Evolutionary conservation across 2,113 vertebrate genomes (phyloP).

Genomic region (Tretioscincus oriximinensis): DNA sequence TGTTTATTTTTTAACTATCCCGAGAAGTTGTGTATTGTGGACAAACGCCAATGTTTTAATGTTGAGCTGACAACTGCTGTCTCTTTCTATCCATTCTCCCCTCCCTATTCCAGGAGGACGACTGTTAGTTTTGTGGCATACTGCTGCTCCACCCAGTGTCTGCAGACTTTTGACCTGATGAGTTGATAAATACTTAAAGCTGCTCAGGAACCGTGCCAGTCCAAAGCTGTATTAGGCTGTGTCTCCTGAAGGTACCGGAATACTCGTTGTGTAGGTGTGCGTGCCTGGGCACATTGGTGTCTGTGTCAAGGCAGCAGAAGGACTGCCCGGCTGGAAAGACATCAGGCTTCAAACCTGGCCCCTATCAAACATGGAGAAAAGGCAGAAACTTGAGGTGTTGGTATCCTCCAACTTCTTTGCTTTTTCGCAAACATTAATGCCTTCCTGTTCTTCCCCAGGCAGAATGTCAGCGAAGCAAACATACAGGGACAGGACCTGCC

Average conservation of each 20-base stretch:
- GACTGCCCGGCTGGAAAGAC: constrained; percentile 45
- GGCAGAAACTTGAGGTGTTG: constrained; percentile 57
- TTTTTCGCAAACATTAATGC: constrained; percentile 55
- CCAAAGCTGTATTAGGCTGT: constrained; percentile 41
- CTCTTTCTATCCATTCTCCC: accelerated
- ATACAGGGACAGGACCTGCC: constrained; percentile 38
- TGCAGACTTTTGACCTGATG: constrained; percentile 91
- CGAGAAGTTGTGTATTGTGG: constrained; percentile 41
- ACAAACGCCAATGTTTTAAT: constrained; percentile 39
- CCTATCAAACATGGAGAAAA: constrained; percentile 47
- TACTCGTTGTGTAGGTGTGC: neutral
- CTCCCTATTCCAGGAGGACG: constrained; percentile 76
- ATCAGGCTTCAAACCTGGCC: constrained; percentile 39
- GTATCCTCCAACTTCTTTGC: constrained; percentile 40
- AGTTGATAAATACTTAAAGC: constrained; percentile 78
- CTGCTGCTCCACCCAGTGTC: constrained; percentile 94
- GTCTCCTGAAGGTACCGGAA: constrained; percentile 46
- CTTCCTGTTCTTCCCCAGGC: constrained; percentile 50
- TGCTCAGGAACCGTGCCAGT: constrained; percentile 60
- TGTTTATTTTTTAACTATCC: constrained; percentile 39
- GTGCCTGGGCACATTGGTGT: neutral
- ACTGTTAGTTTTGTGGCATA: constrained; percentile 94
- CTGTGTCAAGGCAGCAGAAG: constrained; percentile 48
- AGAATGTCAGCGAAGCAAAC: constrained; percentile 60
- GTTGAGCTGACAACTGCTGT: constrained; percentile 56